Conservation (phyloP, 2,888 invertebrate species). For the Aporophyla lueneburgensis region DNA sequence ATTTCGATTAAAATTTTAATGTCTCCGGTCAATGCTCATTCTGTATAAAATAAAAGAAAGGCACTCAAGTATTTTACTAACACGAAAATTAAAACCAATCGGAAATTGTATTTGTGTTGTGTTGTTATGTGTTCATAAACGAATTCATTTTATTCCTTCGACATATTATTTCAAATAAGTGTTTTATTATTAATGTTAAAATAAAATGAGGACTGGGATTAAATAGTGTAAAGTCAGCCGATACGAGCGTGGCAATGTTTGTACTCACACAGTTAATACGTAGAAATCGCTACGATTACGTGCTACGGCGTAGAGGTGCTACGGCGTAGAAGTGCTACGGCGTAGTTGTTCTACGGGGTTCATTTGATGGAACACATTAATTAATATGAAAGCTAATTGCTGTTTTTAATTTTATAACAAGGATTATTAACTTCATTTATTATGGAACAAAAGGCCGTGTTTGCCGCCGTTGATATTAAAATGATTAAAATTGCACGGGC, state of each 20-base stretch:
- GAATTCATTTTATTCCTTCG: neutral
- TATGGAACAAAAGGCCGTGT: slow-evolving; percentile 1
- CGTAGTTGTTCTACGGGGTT: slow-evolving; percentile 7
- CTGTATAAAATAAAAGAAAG: neutral
- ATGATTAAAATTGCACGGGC: slow-evolving; percentile 10
- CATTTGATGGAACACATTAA: neutral
- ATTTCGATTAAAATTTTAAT: neutral
- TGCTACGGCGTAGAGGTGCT: slow-evolving; percentile 37
- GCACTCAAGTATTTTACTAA: neutral
- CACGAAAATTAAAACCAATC: neutral
- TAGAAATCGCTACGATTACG: slow-evolving; percentile 6
- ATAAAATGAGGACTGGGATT: neutral
- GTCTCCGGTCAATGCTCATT: neutral
- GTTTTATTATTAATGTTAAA: neutral
- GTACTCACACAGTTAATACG: slow-evolving; percentile 16
- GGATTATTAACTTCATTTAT: neutral
- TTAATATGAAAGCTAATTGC: slow-evolving; percentile 10
- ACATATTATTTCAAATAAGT: neutral
- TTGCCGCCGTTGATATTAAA: slow-evolving; percentile 15
- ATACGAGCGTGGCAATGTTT: slow-evolving; percentile 11
- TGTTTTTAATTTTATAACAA: neutral
- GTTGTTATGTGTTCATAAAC: neutral
- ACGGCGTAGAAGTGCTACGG: slow-evolving; percentile 22
- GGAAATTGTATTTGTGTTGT: neutral
- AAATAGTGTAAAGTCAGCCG: slow-evolving; percentile 1